Conservation (phyloP, 2,113 vertebrate species). For the Charina bottae region DNA sequence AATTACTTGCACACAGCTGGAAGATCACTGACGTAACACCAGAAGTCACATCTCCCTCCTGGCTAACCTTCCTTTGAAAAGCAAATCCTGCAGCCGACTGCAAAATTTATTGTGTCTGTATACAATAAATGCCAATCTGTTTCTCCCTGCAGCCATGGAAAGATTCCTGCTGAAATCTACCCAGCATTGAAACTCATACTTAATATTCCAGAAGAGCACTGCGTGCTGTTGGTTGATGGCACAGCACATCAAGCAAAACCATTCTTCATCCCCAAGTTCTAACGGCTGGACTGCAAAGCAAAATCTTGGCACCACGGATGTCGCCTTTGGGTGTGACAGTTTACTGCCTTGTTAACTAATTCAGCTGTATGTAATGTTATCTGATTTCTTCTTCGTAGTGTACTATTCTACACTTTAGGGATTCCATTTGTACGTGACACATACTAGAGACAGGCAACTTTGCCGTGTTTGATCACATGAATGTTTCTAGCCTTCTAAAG, state of each 20-base stretch:
- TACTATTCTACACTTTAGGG: background rate
- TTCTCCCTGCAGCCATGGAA: slow-evolving; percentile 14
- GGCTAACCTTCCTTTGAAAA: slow-evolving; percentile 30
- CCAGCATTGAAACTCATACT: slow-evolving; percentile 3
- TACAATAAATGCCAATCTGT: background rate
- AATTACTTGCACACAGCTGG: background rate
- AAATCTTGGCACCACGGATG: background rate
- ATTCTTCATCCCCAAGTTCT: background rate
- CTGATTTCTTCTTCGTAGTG: background rate
- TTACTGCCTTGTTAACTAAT: background rate
- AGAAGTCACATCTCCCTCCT: slow-evolving; percentile 1
- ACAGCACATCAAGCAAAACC: background rate
- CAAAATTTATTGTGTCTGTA: background rate
- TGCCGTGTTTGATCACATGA: too few species aligned
- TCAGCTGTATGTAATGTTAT: too few species aligned
- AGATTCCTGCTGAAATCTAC: slow-evolving; percentile 21
- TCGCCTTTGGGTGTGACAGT: slow-evolving; percentile 4
- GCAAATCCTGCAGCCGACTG: slow-evolving; percentile 26
- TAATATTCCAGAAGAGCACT: slow-evolving; percentile 26
- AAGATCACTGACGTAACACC: background rate
- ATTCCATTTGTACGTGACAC: background rate
- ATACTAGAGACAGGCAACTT: background rate
- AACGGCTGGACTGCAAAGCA: background rate
- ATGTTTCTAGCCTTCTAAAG: too few species aligned
- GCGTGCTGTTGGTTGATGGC: background rate